phyloP scores from a whole-genome alignment of 1,140 invertebrate species.

The Solenopsis fugax region DNA sequence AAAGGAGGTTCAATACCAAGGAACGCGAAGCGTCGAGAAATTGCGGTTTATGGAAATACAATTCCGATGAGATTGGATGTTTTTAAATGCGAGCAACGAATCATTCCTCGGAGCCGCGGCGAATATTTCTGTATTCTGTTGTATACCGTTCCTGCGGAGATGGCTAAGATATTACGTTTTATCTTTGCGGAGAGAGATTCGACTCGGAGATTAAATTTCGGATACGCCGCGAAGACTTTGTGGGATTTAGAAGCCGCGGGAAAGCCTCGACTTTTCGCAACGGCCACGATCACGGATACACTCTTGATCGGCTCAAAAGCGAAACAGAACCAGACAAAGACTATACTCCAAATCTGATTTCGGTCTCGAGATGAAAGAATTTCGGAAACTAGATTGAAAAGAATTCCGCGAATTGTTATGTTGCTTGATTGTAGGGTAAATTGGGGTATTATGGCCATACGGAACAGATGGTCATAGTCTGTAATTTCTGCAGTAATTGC shows the following conservation, averaged over 20 bases:
- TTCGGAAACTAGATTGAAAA: constrained; percentile 53
- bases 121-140: constrained; percentile 11
- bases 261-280: constrained; percentile 27
- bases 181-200: not conserved
- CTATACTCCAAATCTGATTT: constrained; percentile 53
- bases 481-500: too few relatives aligned
- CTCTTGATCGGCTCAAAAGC: constrained; percentile 53
- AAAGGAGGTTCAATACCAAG: not conserved
- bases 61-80: constrained; percentile 24
- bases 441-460: too few relatives aligned
- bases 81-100: constrained; percentile 51
- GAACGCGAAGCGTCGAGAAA: constrained; percentile 7
- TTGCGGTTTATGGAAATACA: constrained; percentile 46
- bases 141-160: not conserved
- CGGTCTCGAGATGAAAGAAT: constrained; percentile 65
- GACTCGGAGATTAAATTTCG: constrained; percentile 50
- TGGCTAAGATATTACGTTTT: not conserved
- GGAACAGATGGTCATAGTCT: too few relatives aligned
- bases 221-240: constrained; percentile 34
- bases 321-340: constrained; percentile 48
- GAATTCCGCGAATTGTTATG: constrained; percentile 53
- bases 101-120: not conserved
- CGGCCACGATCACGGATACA: constrained; percentile 15
- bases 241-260: constrained; percentile 49
- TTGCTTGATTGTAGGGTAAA: not conserved